Conservation (phyloP, 2,113 vertebrate genomes). For the Onychostruthus taczanowskii region DNA sequence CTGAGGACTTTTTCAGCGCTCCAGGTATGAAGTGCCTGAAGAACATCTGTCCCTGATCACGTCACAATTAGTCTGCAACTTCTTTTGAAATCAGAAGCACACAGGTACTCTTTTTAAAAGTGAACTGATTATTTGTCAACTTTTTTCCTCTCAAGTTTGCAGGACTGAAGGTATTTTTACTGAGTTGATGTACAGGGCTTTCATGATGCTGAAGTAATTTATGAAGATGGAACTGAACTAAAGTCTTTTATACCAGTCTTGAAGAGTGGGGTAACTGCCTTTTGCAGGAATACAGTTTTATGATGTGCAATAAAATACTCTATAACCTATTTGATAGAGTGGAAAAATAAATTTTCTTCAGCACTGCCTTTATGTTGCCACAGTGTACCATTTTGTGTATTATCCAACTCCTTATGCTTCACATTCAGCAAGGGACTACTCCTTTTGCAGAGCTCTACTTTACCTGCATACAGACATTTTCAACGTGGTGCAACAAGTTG, state of each 20-base stretch:
- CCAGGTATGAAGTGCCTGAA: not conserved
- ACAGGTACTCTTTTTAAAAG: not conserved
- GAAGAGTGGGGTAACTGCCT: not conserved
- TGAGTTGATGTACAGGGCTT: not conserved
- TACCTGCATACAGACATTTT: not conserved
- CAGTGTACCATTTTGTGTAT: not conserved
- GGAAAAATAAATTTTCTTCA: conserved; percentile 46
- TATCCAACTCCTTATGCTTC: not conserved
- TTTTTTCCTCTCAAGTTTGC: not conserved
- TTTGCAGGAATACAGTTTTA: conserved; percentile 32
- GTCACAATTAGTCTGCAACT: not conserved
- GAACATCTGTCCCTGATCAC: not conserved
- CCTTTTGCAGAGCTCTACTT: not conserved
- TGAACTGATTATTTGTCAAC: not conserved
- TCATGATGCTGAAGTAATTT: conserved; percentile 5
- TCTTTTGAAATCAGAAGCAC: not conserved
- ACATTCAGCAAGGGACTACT: not conserved
- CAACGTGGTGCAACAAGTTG: not conserved
- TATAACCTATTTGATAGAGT: conserved; percentile 38
- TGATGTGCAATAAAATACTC: conserved; percentile 18
- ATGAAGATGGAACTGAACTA: conserved; percentile 2
- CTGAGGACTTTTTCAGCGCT: not conserved
- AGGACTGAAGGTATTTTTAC: not conserved
- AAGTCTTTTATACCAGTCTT: conserved; percentile 10
- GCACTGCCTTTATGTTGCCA: not conserved